These are phyloP conservation scores for Thermophis baileyi DNA, from an alignment of 2,113 vertebrate genomes.

Conservation along the genomic window DNA sequence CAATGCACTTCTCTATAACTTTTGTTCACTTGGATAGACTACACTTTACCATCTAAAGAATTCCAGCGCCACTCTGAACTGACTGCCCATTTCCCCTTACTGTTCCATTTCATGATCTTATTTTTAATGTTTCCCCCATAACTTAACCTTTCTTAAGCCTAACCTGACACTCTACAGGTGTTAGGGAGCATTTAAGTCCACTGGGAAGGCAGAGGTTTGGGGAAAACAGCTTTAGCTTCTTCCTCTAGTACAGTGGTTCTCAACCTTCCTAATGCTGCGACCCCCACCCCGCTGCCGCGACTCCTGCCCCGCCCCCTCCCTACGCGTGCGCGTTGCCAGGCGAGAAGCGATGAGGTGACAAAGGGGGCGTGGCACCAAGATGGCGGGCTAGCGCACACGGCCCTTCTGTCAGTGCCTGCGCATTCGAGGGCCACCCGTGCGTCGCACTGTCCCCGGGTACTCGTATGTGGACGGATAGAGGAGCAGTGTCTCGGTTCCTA, in stretches of 20 bases:
- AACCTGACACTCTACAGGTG: not conserved
- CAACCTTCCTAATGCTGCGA: too few species aligned
- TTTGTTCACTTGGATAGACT: not conserved
- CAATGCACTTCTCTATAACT: not conserved
- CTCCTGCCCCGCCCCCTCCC: too few species aligned
- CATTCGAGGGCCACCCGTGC: too few species aligned
- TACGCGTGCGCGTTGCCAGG: too few species aligned
- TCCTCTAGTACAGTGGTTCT: not conserved
- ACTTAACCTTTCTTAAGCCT: not conserved
- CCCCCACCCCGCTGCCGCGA: too few species aligned
- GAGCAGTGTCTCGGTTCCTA: too few species aligned
- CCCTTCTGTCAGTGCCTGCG: too few species aligned
- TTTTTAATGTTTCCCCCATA: not conserved
- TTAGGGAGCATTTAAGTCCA: not conserved
- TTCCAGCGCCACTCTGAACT: not conserved
- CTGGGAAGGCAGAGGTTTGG: not conserved
- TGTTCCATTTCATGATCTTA: not conserved
- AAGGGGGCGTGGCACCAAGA: too few species aligned
- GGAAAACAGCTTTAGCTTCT: not conserved
- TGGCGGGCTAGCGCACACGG: too few species aligned
- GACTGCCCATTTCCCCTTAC: not conserved
- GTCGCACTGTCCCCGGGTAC: too few species aligned
- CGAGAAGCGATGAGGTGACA: too few species aligned
- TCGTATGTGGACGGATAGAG: too few species aligned
- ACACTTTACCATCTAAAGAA: not conserved